Evolutionary conservation across 1,140 invertebrate species (phyloP).

Genomic region (Orchestia grillus): DNA sequence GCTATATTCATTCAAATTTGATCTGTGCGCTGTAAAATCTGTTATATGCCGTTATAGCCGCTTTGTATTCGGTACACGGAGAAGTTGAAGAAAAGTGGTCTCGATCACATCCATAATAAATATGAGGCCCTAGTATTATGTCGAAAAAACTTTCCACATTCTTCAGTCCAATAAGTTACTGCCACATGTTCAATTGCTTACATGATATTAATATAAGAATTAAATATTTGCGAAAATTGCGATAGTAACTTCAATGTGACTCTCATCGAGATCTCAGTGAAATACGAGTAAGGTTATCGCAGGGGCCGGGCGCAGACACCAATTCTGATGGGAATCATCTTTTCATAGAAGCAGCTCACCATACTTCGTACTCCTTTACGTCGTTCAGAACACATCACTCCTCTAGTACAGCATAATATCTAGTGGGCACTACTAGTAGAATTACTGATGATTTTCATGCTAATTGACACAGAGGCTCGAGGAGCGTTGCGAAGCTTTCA

Average conservation of each 20-base stretch:
- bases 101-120: no score
- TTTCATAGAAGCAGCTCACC: background rate
- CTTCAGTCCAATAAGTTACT: background rate
- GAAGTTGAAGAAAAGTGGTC: no score
- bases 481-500: background rate
- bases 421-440: background rate
- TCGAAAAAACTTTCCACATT: background rate
- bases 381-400: background rate
- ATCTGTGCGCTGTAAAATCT: no score
- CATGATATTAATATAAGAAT: background rate
- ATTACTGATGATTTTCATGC: background rate
- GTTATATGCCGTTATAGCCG: no score
- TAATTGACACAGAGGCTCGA: background rate
- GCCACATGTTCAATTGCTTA: background rate
- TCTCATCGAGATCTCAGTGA: background rate
- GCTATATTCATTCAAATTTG: no score
- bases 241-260: no score
- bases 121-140: background rate
- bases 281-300: background rate
- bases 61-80: no score
- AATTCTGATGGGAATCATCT: background rate
- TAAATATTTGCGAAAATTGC: background rate
- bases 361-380: background rate
- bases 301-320: background rate
- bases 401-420: background rate